Percentiles rank a stretch among this genome's conserved stretches.
Evolutionary conservation across 2,113 vertebrate species (phyloP).

Genomic region (Chauna torquata): DNA sequence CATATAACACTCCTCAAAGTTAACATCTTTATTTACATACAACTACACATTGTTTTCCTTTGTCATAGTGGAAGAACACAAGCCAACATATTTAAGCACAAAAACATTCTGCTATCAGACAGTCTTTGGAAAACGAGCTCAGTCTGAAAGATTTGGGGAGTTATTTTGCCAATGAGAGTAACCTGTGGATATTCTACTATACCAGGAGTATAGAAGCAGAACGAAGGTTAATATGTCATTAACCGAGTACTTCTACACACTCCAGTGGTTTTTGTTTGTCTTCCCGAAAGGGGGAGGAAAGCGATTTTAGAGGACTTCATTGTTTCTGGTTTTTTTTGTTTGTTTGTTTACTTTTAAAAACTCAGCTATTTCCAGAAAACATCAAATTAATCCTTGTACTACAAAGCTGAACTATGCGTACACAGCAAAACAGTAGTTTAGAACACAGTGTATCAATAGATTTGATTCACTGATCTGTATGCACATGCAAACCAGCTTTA

Average conservation of each 20-base stretch:
- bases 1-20: neutral
- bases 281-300: neutral
- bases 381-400: neutral
- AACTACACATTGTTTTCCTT: neutral
- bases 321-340: neutral
- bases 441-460: neutral
- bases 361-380: fast-evolving
- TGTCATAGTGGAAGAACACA: neutral
- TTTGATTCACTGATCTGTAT: neutral
- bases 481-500: neutral
- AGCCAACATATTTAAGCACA: neutral
- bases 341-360: neutral
- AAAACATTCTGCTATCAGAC: neutral
- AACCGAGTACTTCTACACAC: neutral
- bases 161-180: neutral
- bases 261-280: neutral
- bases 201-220: neutral
- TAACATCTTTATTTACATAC: neutral
- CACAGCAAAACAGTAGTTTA: fast-evolving
- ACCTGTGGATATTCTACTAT: neutral
- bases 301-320: neutral
- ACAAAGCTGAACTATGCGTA: neutral
- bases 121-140: neutral
- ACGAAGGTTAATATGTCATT: neutral
- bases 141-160: fast-evolving